Percentiles rank a stretch among this genome's conserved stretches.
phyloP scores from a whole-genome alignment of 1,140 invertebrate species.

The Parapsyche elsis region DNA sequence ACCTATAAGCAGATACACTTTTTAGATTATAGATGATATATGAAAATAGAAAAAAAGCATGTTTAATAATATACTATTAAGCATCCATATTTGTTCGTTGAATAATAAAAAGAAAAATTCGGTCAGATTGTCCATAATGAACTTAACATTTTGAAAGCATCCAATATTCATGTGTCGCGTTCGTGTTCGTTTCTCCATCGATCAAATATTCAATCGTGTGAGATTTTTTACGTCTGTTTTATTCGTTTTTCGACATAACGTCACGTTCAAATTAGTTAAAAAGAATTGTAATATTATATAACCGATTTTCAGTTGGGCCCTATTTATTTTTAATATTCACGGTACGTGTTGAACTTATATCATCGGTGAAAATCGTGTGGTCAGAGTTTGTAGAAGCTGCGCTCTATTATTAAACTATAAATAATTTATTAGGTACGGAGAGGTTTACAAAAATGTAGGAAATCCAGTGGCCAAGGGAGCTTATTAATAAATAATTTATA shows the following conservation, averaged over 20 bases:
- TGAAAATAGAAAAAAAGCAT: no score
- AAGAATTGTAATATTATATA: no score
- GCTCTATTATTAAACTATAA: constrained; percentile 5
- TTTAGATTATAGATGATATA: no score
- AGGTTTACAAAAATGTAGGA: constrained; percentile 5
- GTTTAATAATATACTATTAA: no score
- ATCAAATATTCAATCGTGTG: constrained; percentile 1
- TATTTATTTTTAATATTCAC: constrained; percentile 21
- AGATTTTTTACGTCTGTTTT: background rate
- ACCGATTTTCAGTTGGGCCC: background rate
- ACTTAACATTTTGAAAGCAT: constrained; percentile 6
- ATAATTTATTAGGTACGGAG: constrained; percentile 3
- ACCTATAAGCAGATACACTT: no score
- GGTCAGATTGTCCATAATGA: background rate
- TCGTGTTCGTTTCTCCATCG: background rate
- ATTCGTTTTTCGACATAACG: no score
- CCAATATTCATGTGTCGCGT: constrained; percentile 25
- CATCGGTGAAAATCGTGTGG: background rate
- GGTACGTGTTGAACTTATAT: constrained; percentile 7
- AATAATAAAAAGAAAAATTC: no score
- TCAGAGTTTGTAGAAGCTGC: background rate
- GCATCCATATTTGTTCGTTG: no score
- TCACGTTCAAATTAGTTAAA: no score
- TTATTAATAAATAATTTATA: constrained; percentile 16
- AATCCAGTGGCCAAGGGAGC: background rate